phyloP scores from a whole-genome alignment of 2,797 vertebrate species.

The Melanogrammus aeglefinus region DNA sequence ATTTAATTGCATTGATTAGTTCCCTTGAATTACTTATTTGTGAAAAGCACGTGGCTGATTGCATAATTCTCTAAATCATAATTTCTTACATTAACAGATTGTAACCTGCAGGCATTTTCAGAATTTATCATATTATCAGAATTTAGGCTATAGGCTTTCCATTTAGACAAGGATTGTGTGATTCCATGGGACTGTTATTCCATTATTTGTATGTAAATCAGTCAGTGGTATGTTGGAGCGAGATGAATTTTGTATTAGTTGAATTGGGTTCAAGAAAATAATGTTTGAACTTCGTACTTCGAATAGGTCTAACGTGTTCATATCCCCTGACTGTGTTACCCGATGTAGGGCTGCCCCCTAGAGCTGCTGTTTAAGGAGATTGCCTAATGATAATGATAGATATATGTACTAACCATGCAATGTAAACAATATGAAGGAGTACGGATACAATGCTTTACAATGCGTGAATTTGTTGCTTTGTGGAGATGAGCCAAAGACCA shows the following conservation, averaged over 20 bases:
- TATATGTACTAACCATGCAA: neutral
- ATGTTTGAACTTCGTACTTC: neutral
- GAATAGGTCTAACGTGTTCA: neutral
- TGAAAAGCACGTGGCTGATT: neutral
- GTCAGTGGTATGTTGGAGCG: too few species aligned
- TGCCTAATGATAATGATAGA: neutral
- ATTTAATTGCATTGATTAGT: neutral
- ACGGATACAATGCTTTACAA: neutral
- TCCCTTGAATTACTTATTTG: neutral
- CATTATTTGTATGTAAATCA: neutral
- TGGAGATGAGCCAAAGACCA: too few species aligned
- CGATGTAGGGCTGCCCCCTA: neutral
- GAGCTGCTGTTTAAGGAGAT: neutral
- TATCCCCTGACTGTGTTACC: neutral
- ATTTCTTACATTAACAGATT: too few species aligned
- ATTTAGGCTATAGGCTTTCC: too few species aligned
- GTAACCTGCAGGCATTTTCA: too few species aligned
- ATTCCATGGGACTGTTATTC: neutral
- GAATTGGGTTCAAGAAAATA: neutral
- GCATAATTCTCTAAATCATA: neutral
- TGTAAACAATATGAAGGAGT: neutral
- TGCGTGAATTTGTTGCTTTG: neutral
- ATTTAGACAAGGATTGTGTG: neutral
- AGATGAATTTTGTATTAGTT: neutral
- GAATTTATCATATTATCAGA: too few species aligned